Conservation (phyloP, 2,888 invertebrate species). For the Nomada fucata region DNA sequence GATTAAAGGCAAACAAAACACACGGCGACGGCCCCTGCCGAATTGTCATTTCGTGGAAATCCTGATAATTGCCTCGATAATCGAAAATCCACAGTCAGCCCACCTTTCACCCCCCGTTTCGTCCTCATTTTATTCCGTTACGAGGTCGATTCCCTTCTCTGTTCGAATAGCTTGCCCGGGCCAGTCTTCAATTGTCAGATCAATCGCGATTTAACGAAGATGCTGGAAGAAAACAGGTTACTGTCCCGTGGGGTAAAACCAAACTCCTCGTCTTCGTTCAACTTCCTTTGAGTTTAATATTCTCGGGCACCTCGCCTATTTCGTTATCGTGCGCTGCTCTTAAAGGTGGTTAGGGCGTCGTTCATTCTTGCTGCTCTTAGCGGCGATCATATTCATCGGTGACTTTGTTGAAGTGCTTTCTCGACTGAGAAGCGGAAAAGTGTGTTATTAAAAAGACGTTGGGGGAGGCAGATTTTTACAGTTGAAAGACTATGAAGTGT, state of each 20-base stretch:
- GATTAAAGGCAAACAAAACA: conserved; percentile 29
- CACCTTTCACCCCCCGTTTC: not conserved
- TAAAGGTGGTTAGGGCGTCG: not conserved
- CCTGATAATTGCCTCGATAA: conserved; percentile 42
- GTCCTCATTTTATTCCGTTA: not conserved
- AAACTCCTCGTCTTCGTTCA: not conserved
- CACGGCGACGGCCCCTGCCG: no score
- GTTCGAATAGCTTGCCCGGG: not conserved
- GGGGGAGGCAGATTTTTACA: no score
- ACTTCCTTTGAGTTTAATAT: not conserved
- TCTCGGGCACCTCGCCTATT: not conserved
- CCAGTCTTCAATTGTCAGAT: conserved; percentile 11
- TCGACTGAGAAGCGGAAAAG: no score
- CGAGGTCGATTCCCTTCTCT: not conserved
- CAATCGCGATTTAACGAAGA: conserved; percentile 26
- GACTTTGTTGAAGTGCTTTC: not conserved
- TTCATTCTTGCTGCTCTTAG: not conserved
- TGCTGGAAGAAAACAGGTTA: not conserved
- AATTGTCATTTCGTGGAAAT: not conserved
- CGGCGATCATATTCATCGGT: not conserved
- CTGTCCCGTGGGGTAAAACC: not conserved
- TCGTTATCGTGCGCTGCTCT: not conserved
- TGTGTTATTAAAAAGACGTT: not conserved
- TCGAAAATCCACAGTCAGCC: conserved; percentile 41
- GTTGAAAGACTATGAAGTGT: no score